A percentile compares a stretch with the other conserved stretches of the same genome.
These are phyloP conservation scores for Takifugu flavidus DNA, from an alignment of 2,113 vertebrate species.

Conservation along the genomic window DNA sequence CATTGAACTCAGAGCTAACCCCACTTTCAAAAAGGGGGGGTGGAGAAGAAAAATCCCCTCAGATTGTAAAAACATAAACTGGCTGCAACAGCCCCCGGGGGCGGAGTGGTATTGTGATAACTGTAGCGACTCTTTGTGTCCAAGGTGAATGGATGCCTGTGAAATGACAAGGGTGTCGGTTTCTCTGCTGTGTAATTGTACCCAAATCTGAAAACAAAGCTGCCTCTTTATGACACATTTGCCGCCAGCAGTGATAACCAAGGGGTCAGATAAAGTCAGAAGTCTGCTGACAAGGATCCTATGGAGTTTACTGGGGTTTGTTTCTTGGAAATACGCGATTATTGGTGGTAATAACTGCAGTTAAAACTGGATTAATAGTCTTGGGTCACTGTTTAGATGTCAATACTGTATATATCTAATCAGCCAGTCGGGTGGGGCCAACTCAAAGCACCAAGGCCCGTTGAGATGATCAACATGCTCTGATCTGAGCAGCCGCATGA, in stretches of 20 bases:
- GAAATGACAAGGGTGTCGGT: slow-evolving; percentile 11
- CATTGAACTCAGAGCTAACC: slow-evolving; percentile 10
- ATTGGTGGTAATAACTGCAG: too few relatives aligned
- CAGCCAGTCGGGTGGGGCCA: too few relatives aligned
- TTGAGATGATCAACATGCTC: too few relatives aligned
- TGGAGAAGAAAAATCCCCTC: neutral
- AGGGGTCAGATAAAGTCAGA: neutral
- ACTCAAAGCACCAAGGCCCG: too few relatives aligned
- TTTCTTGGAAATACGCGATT: neutral
- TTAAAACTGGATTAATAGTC: too few relatives aligned
- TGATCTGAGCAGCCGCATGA: too few relatives aligned
- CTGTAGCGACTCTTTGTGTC: slow-evolving; percentile 25
- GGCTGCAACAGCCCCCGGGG: slow-evolving; percentile 6
- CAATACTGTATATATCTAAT: too few relatives aligned
- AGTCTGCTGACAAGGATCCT: neutral
- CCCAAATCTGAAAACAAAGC: slow-evolving; percentile 16
- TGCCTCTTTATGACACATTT: slow-evolving; percentile 7
- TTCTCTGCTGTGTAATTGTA: slow-evolving; percentile 19
- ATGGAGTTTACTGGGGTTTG: neutral
- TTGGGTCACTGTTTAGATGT: too few relatives aligned
- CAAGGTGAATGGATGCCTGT: slow-evolving; percentile 4
- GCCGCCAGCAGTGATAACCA: neutral
- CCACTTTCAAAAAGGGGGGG: slow-evolving; percentile 24
- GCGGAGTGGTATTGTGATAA: neutral
- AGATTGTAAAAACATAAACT: slow-evolving; percentile 17